Evolutionary conservation across 2,797 vertebrate species (phyloP).

Genomic region (Triplophysa bombifrons): DNA sequence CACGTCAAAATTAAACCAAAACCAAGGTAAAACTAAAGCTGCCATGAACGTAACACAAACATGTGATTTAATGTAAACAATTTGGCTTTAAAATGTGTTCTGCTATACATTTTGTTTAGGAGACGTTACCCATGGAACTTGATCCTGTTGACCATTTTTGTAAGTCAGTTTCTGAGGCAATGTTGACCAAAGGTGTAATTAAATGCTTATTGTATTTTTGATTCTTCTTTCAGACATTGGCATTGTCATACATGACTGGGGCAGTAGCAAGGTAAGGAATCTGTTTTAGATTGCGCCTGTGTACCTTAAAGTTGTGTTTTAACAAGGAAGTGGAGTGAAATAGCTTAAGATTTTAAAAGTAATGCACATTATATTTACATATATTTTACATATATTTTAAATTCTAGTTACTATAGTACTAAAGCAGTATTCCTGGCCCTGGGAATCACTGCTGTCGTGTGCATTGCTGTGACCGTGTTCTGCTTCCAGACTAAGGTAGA

Average conservation of each 20-base stretch:
- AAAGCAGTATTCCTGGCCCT: constrained; percentile 87
- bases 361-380: not conserved
- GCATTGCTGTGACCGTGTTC: constrained; percentile 92
- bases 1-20: too few species aligned
- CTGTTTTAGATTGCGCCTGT: not conserved
- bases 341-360: not conserved
- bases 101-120: constrained; percentile 68
- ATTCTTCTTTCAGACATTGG: constrained; percentile 81
- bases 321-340: too few species aligned
- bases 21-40: too few species aligned
- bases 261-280: constrained; percentile 85
- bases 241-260: constrained; percentile 93
- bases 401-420: constrained; percentile 79
- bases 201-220: constrained; percentile 6
- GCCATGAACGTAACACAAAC: not conserved
- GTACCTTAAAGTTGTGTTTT: not conserved
- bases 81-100: not conserved
- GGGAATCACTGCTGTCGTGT: constrained; percentile 89
- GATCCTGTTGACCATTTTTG: constrained; percentile 88
- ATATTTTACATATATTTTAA: not conserved
- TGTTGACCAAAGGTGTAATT: constrained; percentile 20
- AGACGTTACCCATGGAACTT: constrained; percentile 94
- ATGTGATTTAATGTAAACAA: not conserved
- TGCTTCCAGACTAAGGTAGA: constrained; percentile 98
- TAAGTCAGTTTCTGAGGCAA: constrained; percentile 73